A percentile compares a stretch with the other conserved stretches of the same genome.
These are phyloP conservation scores for Cydia strobilella DNA, from an alignment of 1,140 invertebrate species.

Conservation along the genomic window DNA sequence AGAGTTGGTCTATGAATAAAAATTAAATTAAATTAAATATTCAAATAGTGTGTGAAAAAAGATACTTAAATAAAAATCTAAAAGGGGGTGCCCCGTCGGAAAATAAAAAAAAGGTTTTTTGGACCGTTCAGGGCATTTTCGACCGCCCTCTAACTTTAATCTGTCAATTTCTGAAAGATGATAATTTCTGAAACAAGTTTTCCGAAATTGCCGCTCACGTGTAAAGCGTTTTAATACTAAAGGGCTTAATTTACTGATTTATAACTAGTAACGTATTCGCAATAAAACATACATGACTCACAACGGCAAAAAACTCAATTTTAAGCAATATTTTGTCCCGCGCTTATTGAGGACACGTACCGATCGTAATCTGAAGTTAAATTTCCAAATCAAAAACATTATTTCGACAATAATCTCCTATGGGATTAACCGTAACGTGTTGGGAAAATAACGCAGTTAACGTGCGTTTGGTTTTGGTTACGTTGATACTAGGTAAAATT, in stretches of 20 bases:
- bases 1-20: no score
- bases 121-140: no score
- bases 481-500: conserved; percentile 19
- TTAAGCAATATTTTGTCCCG: neutral
- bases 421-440: conserved; percentile 22
- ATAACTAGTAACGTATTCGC: neutral
- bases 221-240: no score
- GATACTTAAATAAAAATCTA: no score
- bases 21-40: no score
- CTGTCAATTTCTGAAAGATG: no score
- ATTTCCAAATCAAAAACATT: conserved; percentile 31
- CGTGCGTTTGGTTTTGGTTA: neutral
- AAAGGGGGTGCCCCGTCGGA: no score
- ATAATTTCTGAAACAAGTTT: no score
- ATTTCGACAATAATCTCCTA: conserved; percentile 28
- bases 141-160: no score
- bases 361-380: conserved; percentile 23
- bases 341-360: conserved; percentile 10
- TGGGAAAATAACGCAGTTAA: neutral
- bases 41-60: no score
- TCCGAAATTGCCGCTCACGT: no score
- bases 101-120: no score
- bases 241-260: neutral
- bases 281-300: neutral
- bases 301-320: neutral